Base-by-base conservation (phyloP, 2,113 vertebrate species). In the Nothobranchius kuhntae region DNA sequence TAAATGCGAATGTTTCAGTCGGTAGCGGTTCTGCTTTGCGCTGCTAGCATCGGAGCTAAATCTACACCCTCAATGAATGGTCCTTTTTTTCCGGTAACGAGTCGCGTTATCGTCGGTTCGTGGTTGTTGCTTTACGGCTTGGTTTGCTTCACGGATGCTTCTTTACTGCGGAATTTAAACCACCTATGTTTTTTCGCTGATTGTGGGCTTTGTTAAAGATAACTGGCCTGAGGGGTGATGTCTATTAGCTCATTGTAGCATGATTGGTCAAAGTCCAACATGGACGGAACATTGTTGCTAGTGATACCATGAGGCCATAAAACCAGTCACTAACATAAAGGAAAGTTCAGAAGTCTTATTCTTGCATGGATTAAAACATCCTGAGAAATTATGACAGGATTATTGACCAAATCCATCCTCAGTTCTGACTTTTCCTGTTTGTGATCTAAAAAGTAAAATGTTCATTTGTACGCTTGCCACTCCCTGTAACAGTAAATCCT, bases 11-110 rank as follows among this genome's bases (percentile, higher is more conserved):
- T 10, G 13, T 7, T 40, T 2, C 36, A 11, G 14, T 14, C 48
- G 6, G 8, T 26, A 35, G 17, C 68, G n/a, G 46, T 48, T 71
- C 50, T 40, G 38, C 30, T 40, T 40, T 40, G 26, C 21, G 40
- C n/a, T 21, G 69, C 76, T 86, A 85, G 83, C 81, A 75, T 73
- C 61, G 42, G 65, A 60, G 85, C 78, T 84, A 81, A 56, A 3
- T 17, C 17, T 45, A 24, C 57, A 51, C 26, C 35, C 7, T 3
- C 7, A 59, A 24, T 53, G 62, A 40, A 44, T 53, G 42, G 3
- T 30, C 30, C 21, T 21, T 30, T 61, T 77, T 59, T 47, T 1
- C 17, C 1, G n/a, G 8, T 42, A 21, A 13, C 30, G 38, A 45
- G 17, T 17, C 46, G 30, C 10, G 15, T 51, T 35, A 10, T 35